phyloP scores from a whole-genome alignment of 2,113 vertebrate species.

The Heptranchias perlo region DNA sequence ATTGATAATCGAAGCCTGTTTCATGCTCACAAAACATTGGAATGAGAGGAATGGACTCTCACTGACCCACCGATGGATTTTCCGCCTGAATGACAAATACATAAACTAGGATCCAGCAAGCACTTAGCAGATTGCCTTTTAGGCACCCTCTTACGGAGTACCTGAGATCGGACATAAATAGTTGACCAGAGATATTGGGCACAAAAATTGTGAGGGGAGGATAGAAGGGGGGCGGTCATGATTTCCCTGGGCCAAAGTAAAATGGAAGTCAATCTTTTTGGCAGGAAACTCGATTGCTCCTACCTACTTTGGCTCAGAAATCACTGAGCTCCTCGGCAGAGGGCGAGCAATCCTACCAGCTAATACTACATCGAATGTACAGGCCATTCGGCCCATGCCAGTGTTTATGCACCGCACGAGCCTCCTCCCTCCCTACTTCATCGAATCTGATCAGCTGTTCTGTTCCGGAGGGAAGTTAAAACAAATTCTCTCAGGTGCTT shows the following conservation, averaged over 20 bases:
- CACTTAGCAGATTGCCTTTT: neutral
- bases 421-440: no score
- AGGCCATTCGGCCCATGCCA: no score
- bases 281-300: neutral
- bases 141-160: neutral
- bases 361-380: no score
- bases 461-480: neutral
- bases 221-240: neutral
- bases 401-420: no score
- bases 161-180: neutral
- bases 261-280: neutral
- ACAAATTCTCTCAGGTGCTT: no score
- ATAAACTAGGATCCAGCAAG: neutral
- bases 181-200: neutral
- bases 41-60: neutral
- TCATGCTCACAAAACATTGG: no score
- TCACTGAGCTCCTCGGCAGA: no score
- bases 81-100: neutral
- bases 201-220: neutral
- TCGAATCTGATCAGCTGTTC: no score
- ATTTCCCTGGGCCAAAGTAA: neutral
- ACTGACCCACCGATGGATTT: neutral
- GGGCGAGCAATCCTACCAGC: no score
- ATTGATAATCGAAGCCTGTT: neutral
- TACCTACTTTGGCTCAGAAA: no score